Evolutionary conservation across 2,113 vertebrate species (phyloP).

Genomic region (Malurus elegans): DNA sequence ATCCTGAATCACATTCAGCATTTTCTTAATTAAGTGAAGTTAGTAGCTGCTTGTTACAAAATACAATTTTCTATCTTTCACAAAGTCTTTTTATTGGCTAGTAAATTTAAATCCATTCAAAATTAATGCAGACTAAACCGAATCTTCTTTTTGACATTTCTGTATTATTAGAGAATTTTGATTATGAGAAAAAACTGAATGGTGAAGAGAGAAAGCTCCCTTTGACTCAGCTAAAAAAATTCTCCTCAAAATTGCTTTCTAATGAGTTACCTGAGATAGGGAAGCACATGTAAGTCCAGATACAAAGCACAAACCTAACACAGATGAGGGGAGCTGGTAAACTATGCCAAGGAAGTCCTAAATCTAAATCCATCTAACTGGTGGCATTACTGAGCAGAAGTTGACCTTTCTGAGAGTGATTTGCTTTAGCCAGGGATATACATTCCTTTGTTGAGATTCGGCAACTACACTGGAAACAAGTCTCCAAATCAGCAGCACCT

Average conservation of each 20-base stretch:
- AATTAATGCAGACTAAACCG: not conserved
- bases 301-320: not conserved
- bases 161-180: not conserved
- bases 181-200: not conserved
- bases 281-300: not conserved
- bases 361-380: not conserved
- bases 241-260: not conserved
- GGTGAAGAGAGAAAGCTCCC: not conserved
- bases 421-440: not conserved
- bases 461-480: not conserved
- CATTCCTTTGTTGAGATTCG: not conserved
- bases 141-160: not conserved
- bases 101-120: not conserved
- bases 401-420: not conserved
- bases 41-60: not conserved
- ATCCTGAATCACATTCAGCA: not conserved
- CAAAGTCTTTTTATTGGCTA: not conserved
- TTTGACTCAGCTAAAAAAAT: not conserved
- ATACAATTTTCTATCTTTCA: not conserved
- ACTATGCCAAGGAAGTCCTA: not conserved
- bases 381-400: not conserved
- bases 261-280: not conserved
- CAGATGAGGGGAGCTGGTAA: fast-evolving
- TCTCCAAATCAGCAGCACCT: not conserved
- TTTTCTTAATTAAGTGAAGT: not conserved